Evolutionary conservation across 2,113 vertebrate genomes (phyloP).

Genomic region (Amblyopsis rosae): DNA sequence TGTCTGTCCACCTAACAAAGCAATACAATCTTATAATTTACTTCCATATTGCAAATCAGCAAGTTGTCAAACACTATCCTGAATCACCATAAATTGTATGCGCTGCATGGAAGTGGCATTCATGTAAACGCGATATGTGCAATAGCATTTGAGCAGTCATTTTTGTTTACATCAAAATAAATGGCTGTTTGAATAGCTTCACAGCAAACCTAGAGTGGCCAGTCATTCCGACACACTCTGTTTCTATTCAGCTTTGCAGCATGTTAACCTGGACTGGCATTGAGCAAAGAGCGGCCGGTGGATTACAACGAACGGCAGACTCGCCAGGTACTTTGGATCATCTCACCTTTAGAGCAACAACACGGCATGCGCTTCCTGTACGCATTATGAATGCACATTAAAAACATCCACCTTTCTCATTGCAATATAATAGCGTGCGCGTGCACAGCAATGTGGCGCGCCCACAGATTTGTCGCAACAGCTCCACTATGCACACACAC

Average conservation of each 20-base stretch:
- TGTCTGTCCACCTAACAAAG: constrained; percentile 37
- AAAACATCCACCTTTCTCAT: constrained; percentile 37
- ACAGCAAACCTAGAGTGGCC: constrained; percentile 66
- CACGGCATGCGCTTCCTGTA: constrained; percentile 33
- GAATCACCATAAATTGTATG: constrained; percentile 58
- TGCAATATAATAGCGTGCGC: constrained; percentile 35
- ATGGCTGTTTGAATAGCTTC: constrained; percentile 77
- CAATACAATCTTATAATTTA: constrained; percentile 46
- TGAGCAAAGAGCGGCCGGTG: constrained; percentile 54
- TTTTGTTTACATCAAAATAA: constrained; percentile 77
- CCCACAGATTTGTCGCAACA: neutral
- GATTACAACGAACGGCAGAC: constrained; percentile 49
- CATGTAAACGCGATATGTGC: constrained; percentile 68
- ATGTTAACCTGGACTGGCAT: constrained; percentile 70
- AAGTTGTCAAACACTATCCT: constrained; percentile 64
- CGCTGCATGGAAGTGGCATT: constrained; percentile 68
- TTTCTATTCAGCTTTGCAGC: constrained; percentile 65
- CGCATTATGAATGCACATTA: constrained; percentile 3
- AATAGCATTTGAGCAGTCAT: constrained; percentile 69
- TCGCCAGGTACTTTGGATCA: constrained; percentile 19
- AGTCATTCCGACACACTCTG: constrained; percentile 70
- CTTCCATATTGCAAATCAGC: constrained; percentile 51
- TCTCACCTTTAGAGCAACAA: constrained; percentile 52
- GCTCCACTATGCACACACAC: neutral
- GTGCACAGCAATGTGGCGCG: constrained; percentile 25